These are phyloP conservation scores for Tyrophagus putrescentiae DNA, from an alignment of 1,140 invertebrate genomes.

Conservation along the genomic window DNA sequence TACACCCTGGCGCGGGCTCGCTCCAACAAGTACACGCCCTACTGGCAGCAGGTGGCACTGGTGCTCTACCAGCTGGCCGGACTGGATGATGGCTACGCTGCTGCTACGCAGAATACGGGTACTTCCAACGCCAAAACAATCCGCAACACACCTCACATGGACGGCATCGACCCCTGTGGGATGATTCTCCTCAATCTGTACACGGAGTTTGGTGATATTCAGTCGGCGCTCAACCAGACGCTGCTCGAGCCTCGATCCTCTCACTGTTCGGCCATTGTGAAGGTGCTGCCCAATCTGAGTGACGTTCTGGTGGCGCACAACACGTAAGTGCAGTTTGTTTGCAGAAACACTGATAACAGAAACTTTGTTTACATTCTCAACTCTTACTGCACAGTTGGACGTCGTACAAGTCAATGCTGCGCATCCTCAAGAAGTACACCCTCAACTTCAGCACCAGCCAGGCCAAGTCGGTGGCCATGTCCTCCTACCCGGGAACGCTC, in stretches of 20 bases:
- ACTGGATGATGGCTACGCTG: constrained; percentile 36
- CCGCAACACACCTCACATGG: neutral
- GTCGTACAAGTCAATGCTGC: constrained; percentile 66
- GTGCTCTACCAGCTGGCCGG: constrained; percentile 39
- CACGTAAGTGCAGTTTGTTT: no score
- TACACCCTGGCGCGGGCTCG: no score
- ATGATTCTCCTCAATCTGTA: constrained; percentile 15
- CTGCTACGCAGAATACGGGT: neutral
- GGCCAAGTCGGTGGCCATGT: constrained; percentile 54
- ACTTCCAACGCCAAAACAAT: no score
- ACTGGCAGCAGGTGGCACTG: constrained; percentile 56
- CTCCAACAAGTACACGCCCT: constrained; percentile 42
- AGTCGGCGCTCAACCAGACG: neutral
- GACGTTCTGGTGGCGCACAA: constrained; percentile 50
- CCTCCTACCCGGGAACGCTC: constrained; percentile 71
- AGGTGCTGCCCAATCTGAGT: constrained; percentile 39
- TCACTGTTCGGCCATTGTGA: constrained; percentile 46
- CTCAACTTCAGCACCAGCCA: constrained; percentile 37
- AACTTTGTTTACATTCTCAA: no score
- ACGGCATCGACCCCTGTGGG: constrained; percentile 4
- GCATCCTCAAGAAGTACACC: constrained; percentile 75
- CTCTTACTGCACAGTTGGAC: no score
- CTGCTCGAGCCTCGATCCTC: constrained; percentile 28
- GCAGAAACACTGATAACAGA: no score
- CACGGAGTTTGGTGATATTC: constrained; percentile 14